Conservation (phyloP, 2,113 vertebrate genomes). For the Ctenodactylus gundi region DNA sequence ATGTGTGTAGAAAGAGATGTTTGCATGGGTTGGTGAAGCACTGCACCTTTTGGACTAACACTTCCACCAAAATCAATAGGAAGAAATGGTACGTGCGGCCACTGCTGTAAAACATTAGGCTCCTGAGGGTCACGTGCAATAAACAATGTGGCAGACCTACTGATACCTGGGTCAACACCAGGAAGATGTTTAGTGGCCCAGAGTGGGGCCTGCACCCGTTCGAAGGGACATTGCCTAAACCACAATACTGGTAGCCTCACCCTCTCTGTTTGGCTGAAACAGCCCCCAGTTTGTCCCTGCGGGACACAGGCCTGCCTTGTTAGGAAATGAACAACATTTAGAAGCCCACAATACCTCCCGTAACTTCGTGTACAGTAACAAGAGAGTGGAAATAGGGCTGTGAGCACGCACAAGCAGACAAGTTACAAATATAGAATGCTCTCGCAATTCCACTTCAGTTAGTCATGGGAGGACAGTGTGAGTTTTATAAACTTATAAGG, state of each 20-base stretch:
- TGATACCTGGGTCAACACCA: constrained; percentile 48
- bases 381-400: constrained; percentile 88
- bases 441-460: constrained; percentile 90
- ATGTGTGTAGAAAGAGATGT: not conserved
- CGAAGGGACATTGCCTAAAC: constrained; percentile 75
- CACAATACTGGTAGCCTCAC: constrained; percentile 75
- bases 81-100: not conserved
- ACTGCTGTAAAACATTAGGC: not conserved
- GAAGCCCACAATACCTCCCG: constrained; percentile 89
- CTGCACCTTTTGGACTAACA: accelerated
- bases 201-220: constrained; percentile 70
- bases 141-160: constrained; percentile 27
- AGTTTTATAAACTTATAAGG: constrained; percentile 93
- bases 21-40: accelerated
- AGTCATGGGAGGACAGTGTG: constrained; percentile 89
- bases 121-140: not conserved
- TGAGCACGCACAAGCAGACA: constrained; percentile 83
- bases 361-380: constrained; percentile 89
- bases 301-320: constrained; percentile 90
- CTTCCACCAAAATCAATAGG: not conserved
- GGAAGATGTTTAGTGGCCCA: constrained; percentile 68
- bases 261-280: constrained; percentile 74
- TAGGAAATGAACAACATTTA: constrained; percentile 88
- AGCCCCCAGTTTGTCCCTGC: constrained; percentile 84
- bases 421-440: constrained; percentile 94